These are phyloP conservation scores for Stenodema calcarata DNA, from an alignment of 2,888 invertebrate genomes.

Conservation along the genomic window DNA sequence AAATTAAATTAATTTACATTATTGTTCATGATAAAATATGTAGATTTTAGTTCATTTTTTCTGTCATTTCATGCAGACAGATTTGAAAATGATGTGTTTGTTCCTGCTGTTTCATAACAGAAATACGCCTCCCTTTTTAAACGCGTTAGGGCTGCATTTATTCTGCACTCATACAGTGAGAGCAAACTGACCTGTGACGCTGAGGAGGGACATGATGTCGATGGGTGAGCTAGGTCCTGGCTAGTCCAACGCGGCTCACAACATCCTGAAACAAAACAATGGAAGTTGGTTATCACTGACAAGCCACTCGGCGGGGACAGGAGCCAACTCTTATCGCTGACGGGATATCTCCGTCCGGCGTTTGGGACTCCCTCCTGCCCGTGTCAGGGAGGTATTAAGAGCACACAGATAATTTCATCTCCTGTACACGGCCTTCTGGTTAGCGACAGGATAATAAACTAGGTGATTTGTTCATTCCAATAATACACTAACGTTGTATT, in stretches of 20 bases:
- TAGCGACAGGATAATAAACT: not conserved
- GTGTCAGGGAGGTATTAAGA: not conserved
- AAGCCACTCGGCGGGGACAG: not conserved
- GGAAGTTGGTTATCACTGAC: not conserved
- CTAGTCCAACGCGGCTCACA: constrained; percentile 2
- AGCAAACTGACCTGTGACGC: constrained; percentile 20
- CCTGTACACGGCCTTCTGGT: not conserved
- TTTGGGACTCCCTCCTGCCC: not conserved
- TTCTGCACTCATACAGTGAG: not conserved
- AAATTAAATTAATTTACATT: too few relatives aligned
- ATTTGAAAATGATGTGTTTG: too few relatives aligned
- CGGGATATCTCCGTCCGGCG: not conserved
- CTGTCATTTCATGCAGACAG: too few relatives aligned
- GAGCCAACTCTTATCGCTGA: not conserved
- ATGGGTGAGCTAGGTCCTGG: constrained; percentile 27
- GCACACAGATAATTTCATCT: not conserved
- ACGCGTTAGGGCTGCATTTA: too few relatives aligned
- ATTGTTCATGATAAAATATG: too few relatives aligned
- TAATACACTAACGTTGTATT: too few relatives aligned
- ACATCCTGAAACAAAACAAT: constrained; percentile 34
- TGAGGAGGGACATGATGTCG: constrained; percentile 32
- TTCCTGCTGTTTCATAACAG: too few relatives aligned
- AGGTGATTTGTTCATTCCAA: not conserved
- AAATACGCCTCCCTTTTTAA: too few relatives aligned
- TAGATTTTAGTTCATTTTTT: too few relatives aligned